A percentile compares a stretch with the other conserved stretches of the same genome.
Evolutionary conservation across 1,140 invertebrate species (phyloP).

Genomic region (Micrasema minimum): DNA sequence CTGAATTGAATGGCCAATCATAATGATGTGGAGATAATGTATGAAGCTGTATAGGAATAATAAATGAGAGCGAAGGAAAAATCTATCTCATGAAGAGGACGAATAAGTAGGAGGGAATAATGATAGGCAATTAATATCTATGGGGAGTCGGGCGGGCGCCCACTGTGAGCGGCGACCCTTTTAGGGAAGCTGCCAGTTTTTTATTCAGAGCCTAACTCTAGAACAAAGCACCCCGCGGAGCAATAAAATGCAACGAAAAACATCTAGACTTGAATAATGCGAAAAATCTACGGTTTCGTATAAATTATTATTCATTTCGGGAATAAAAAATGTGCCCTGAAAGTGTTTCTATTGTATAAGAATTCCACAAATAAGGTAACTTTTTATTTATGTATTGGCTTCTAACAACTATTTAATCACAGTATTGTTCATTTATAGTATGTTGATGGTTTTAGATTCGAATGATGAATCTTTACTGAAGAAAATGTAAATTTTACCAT

Average conservation of each 20-base stretch:
- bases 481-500: too few species aligned
- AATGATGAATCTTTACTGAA: too few species aligned
- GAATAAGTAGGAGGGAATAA: conserved; percentile 44
- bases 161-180: conserved; percentile 39
- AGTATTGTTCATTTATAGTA: too few species aligned
- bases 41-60: conserved; percentile 47
- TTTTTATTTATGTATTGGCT: too few species aligned
- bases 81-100: conserved; percentile 10
- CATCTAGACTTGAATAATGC: neutral
- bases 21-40: conserved; percentile 53
- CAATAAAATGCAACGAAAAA: too few species aligned
- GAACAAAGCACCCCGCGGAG: neutral
- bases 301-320: conserved; percentile 2
- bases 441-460: too few species aligned
- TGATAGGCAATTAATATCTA: conserved; percentile 52
- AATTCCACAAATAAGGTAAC: too few species aligned
- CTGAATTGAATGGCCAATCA: conserved; percentile 53
- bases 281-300: neutral
- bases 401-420: too few species aligned
- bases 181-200: neutral
- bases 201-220: neutral
- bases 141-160: conserved; percentile 38
- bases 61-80: conserved; percentile 44
- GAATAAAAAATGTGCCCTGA: too few species aligned
- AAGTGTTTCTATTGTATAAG: too few species aligned